Evolutionary conservation across 2,888 invertebrate genomes (phyloP), one percentile per base, ranked within the genome.

Genomic region (Meandrusa payeni): DNA sequence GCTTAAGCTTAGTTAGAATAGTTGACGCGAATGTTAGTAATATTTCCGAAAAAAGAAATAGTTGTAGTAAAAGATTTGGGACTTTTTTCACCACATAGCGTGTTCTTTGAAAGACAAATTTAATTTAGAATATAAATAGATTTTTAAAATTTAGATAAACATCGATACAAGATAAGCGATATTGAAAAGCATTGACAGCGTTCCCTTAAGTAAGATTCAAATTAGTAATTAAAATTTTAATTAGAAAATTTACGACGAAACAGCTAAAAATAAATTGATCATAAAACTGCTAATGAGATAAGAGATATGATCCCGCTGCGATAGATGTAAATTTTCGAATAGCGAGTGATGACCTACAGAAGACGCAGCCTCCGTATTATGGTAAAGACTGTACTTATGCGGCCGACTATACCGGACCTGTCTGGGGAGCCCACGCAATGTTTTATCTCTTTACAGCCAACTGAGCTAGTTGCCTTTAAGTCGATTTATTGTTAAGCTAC

Each of bases 401-500:
- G 78, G 76, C 81, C 67, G 81, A 65, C 65, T 65, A 66, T 59
- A 54, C 64, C 64, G 50, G 56, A 57, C 61, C 58, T 64, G 72
- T 68, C 64, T 62, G 60, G 57, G 54, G 45, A 57, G 58, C 86
- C 86, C 85, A 85, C 87, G 83, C 86, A 70, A 58, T 64, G 64
- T 66, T 79, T 78, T 85, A 81, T 86, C 80, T 79, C 73, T 75
- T 73, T 69, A 76, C 74, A 74, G 27, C 69, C 61, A 58, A 69
- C 74, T 69, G 64, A 76, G 75, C 78, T 74, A 72, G 78, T 77
- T 79, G 69, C 74, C 75, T 77, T 72, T 78, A 70, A 70, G 66
- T 73, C 68, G 62, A 77, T 81, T 82, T 83, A 82, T 83, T 76
- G 76, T 80, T 65, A 70, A 66, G 82, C 82, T 81, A 85, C 83